These are phyloP conservation scores for Aphelocoma coerulescens DNA, from an alignment of 2,113 vertebrate genomes.

Conservation along the genomic window DNA sequence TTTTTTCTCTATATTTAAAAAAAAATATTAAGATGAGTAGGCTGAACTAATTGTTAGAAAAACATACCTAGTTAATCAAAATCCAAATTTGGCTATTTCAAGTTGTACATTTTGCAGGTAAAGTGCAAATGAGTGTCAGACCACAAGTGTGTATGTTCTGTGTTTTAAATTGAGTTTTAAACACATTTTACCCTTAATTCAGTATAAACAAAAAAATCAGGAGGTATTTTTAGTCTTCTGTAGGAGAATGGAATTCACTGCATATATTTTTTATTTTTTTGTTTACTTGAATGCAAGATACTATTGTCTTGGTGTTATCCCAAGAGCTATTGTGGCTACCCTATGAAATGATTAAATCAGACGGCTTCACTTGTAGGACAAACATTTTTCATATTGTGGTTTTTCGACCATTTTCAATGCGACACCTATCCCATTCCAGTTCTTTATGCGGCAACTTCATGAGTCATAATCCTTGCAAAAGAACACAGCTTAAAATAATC, in stretches of 20 bases:
- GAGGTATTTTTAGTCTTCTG: neutral
- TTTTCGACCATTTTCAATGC: neutral
- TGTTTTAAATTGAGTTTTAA: neutral
- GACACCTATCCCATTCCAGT: slow-evolving; percentile 23
- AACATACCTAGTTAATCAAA: neutral
- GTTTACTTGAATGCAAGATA: neutral
- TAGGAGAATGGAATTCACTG: neutral
- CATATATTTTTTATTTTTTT: neutral
- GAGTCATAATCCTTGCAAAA: slow-evolving; percentile 60
- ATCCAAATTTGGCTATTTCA: neutral
- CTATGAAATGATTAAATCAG: slow-evolving; percentile 13
- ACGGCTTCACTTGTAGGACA: slow-evolving; percentile 37
- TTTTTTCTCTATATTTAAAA: neutral
- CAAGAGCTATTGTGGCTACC: neutral
- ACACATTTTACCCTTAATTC: neutral
- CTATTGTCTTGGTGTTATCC: neutral
- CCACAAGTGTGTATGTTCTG: neutral
- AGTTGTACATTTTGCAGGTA: neutral
- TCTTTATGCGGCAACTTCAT: slow-evolving; percentile 29
- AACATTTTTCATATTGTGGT: neutral
- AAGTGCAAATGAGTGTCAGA: neutral
- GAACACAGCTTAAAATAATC: slow-evolving; percentile 59
- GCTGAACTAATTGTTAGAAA: neutral
- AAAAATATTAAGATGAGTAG: neutral
- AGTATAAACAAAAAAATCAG: neutral